These are phyloP conservation scores for Lycodopsis pacificus DNA, from an alignment of 2,797 vertebrate genomes.

Conservation along the genomic window DNA sequence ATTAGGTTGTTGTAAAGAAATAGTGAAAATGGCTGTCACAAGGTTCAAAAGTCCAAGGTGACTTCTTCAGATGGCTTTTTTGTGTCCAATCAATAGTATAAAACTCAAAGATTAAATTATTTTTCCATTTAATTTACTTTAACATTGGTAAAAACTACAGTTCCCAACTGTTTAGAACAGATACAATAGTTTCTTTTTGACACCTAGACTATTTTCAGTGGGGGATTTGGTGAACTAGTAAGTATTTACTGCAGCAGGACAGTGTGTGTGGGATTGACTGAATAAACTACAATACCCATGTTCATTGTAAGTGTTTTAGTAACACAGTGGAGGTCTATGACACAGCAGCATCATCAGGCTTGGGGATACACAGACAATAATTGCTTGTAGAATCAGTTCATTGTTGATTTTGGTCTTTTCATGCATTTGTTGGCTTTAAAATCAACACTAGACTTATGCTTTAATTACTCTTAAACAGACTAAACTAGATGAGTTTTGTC, in stretches of 20 bases:
- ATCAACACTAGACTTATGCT: neutral
- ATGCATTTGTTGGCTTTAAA: neutral
- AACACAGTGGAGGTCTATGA: neutral
- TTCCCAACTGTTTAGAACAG: too few species aligned
- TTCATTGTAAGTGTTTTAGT: neutral
- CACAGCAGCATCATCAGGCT: neutral
- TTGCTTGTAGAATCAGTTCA: too few species aligned
- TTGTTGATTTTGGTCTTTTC: neutral
- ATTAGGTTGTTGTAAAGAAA: neutral
- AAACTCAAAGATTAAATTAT: neutral
- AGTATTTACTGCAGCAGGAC: neutral
- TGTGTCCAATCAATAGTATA: neutral
- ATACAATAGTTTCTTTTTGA: too few species aligned
- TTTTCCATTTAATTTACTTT: neutral
- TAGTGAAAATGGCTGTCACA: neutral
- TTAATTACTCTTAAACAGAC: neutral
- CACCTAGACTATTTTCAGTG: neutral
- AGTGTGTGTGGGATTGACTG: neutral
- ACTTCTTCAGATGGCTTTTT: neutral
- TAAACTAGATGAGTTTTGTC: neutral
- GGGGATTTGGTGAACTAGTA: neutral
- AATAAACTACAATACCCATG: neutral
- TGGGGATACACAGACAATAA: neutral
- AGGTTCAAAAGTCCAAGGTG: neutral
- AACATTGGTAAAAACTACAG: neutral